Evolutionary conservation across 2,113 vertebrate genomes (phyloP), one percentile per base, ranked within the genome.

Genomic region (Bambusicola thoracicus): DNA sequence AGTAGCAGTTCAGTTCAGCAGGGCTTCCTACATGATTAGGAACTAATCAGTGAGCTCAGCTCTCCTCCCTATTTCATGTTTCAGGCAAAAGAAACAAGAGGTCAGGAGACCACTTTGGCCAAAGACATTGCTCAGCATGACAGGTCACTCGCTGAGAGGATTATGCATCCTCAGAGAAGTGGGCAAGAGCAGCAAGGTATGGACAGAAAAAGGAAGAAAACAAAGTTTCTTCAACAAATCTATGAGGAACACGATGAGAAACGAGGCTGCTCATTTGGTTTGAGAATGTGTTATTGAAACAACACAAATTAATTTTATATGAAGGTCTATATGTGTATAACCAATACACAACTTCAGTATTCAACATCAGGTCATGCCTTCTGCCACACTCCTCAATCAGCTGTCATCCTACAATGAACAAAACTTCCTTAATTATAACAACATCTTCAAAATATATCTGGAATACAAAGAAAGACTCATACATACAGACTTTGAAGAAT

Each of bases 141-240:
- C 40, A 22, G 67, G 41, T 63, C 66, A 15, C 80, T 58, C 1
- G 0, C 56, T 0, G 16, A 0, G 2, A 74, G 62, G 83, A 84
- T 81, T 73, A 24, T 24, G 14, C 34, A 8, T 40, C 36, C 25
- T 40, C 7, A 0, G 4, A 6, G 2, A 11, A 85, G 62, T 7
- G 51, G 40, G 27, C 43, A 61, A 18, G 0, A 73, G 21, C 75
- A 86, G 61, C 2, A 2, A 81, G 51, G 34, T 59, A 92, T 18
- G 17, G 38, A 51, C 1, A 38, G 27, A 66, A 58, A 40, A 32
- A 83, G 78, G 2, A 8, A 81, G 34, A 46, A 74, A 48, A 29
- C 14, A 8, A 16, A 46, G 19, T 14, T 65, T 29, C 73, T 72
- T 61, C 62, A 62, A 9, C 0, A 8, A 49, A 38, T 13, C n/a